Conservation (phyloP, 2,113 vertebrate genomes). For the Sebastes schlegelii region DNA sequence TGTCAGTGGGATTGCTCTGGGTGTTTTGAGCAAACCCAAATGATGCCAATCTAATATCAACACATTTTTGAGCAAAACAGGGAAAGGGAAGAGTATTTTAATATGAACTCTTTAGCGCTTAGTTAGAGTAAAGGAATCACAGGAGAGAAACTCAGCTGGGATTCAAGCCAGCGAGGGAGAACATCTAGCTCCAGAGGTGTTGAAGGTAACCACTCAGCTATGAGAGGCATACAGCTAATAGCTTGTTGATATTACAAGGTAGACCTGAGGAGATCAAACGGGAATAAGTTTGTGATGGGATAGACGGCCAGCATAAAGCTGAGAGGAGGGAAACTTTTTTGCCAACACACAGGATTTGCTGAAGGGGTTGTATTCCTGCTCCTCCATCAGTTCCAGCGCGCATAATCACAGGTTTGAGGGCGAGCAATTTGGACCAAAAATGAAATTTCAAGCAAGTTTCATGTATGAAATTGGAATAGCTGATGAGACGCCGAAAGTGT, state of each 20-base stretch:
- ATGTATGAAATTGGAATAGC: conserved; percentile 54
- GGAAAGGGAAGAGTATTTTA: neutral
- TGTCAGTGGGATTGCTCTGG: neutral
- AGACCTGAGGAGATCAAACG: conserved; percentile 19
- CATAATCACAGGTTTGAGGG: conserved; percentile 42
- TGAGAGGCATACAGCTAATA: conserved; percentile 22
- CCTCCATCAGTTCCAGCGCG: conserved; percentile 52
- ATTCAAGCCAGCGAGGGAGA: neutral
- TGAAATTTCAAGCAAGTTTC: conserved; percentile 36
- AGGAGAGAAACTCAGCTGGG: conserved; percentile 3
- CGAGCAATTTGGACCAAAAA: conserved; percentile 35
- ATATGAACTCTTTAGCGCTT: neutral
- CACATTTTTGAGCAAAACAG: neutral
- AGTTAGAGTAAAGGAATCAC: neutral
- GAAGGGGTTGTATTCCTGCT: conserved; percentile 11
- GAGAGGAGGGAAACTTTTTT: conserved; percentile 29
- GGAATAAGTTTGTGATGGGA: conserved; percentile 15
- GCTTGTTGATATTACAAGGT: conserved; percentile 45
- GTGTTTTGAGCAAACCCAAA: neutral
- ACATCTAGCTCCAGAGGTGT: conserved; percentile 26
- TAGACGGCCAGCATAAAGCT: conserved; percentile 13
- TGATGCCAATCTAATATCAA: neutral
- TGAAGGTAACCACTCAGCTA: conserved; percentile 16
- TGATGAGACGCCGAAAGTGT: conserved; percentile 34
- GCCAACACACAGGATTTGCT: conserved; percentile 25